A percentile compares a stretch with the other conserved stretches of the same genome.
Evolutionary conservation across 2,797 vertebrate species (phyloP).

Genomic region (Columba guinea): DNA sequence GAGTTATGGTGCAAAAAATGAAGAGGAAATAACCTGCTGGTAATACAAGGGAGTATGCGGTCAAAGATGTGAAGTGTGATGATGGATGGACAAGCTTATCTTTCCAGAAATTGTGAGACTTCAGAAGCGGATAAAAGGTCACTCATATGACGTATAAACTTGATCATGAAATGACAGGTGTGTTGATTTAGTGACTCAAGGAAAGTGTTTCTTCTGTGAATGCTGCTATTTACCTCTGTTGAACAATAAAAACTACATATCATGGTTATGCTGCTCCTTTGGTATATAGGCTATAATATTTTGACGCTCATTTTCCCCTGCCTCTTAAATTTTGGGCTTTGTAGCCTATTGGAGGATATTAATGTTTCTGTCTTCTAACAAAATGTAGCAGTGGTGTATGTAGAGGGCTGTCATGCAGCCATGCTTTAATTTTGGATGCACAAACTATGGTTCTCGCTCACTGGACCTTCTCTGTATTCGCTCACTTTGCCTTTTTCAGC

Average conservation of each 20-base stretch:
- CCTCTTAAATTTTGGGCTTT: not conserved
- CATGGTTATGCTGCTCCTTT: not conserved
- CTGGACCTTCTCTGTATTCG: not conserved
- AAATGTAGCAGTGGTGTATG: not conserved
- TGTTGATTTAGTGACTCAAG: not conserved
- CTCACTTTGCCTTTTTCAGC: not conserved
- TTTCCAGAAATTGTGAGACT: not conserved
- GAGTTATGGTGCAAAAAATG: not conserved
- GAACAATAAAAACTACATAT: not conserved
- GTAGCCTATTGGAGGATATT: not conserved
- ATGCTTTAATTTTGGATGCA: not conserved
- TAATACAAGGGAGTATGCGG: not conserved
- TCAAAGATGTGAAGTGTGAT: not conserved
- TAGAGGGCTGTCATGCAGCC: not conserved
- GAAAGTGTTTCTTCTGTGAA: not conserved
- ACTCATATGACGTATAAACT: not conserved
- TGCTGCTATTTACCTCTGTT: not conserved
- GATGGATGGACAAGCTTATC: not conserved
- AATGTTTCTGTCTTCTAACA: not conserved
- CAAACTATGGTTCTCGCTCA: not conserved
- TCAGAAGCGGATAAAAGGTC: not conserved
- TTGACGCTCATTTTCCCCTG: not conserved
- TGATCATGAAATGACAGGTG: not conserved
- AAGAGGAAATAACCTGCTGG: not conserved
- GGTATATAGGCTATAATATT: not conserved